These are phyloP conservation scores for Clostera curtula DNA, from an alignment of 2,888 invertebrate species.

Conservation along the genomic window DNA sequence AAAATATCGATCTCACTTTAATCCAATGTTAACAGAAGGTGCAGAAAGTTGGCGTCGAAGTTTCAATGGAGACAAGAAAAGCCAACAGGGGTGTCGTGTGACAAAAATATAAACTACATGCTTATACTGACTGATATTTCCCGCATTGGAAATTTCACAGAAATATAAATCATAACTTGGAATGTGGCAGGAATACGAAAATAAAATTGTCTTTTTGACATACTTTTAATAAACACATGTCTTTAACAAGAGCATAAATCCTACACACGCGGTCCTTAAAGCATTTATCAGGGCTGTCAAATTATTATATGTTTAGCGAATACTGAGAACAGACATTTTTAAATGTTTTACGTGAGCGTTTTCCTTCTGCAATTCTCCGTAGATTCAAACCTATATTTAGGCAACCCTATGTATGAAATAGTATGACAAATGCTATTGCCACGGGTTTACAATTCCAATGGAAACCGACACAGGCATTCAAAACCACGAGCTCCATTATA, in stretches of 20 bases:
- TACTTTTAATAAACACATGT: conserved; percentile 11
- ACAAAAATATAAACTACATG: conserved; percentile 16
- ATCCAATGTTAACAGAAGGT: conserved; percentile 25
- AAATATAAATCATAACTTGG: conserved; percentile 10
- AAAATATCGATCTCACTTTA: conserved; percentile 12
- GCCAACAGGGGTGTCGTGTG: conserved; percentile 26
- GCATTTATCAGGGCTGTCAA: conserved; percentile 1
- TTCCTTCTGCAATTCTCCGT: conserved; percentile 1
- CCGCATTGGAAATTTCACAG: conserved; percentile 15
- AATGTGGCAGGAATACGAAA: conserved; percentile 4
- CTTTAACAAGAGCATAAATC: too few relatives aligned
- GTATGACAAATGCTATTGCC: conserved; percentile 54
- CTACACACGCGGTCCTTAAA: too few relatives aligned
- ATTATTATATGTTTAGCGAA: neutral
- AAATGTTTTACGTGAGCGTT: neutral
- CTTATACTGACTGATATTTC: conserved; percentile 21
- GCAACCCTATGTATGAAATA: conserved; percentile 42
- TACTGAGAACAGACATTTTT: neutral
- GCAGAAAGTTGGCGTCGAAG: conserved; percentile 29
- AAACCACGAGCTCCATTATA: conserved; percentile 28
- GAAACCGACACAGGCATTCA: conserved; percentile 29
- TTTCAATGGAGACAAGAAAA: conserved; percentile 38
- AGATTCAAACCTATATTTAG: conserved; percentile 4
- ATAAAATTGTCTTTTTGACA: conserved; percentile 1
- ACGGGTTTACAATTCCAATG: conserved; percentile 27